A percentile compares a stretch with the other conserved stretches of the same genome.
These are phyloP conservation scores for Aphelocoma californica DNA, from an alignment of 2,797 vertebrate species.

Conservation along the genomic window DNA sequence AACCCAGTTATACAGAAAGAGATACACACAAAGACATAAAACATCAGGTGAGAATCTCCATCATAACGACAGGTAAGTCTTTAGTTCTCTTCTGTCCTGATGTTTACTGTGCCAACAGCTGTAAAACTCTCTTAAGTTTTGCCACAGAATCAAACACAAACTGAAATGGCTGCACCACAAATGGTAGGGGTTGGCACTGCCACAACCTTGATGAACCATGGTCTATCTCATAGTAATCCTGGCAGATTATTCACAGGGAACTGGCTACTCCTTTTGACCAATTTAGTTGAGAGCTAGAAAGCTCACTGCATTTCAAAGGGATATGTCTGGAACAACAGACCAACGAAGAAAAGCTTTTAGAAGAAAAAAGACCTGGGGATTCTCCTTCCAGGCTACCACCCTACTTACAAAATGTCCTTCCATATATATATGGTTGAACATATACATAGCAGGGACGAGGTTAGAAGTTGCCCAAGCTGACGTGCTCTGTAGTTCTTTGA, in stretches of 20 bases:
- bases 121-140: background rate
- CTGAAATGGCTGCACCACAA: background rate
- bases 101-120: background rate
- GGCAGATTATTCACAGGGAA: background rate
- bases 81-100: background rate
- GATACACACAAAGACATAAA: background rate
- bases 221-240: background rate
- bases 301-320: background rate
- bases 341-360: background rate
- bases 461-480: conserved; percentile 12
- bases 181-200: background rate
- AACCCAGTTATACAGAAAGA: background rate
- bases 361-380: background rate
- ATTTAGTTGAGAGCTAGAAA: background rate
- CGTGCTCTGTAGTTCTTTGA: background rate
- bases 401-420: background rate
- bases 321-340: background rate
- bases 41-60: background rate
- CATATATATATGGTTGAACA: background rate
- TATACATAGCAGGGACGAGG: background rate
- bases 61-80: background rate
- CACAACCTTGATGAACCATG: background rate
- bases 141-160: background rate
- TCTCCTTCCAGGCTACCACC: background rate
- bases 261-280: background rate